Evolutionary conservation across 2,888 invertebrate species (phyloP), one percentile per base, ranked within the genome.

Genomic region (Tenthredo scrophulariae): DNA sequence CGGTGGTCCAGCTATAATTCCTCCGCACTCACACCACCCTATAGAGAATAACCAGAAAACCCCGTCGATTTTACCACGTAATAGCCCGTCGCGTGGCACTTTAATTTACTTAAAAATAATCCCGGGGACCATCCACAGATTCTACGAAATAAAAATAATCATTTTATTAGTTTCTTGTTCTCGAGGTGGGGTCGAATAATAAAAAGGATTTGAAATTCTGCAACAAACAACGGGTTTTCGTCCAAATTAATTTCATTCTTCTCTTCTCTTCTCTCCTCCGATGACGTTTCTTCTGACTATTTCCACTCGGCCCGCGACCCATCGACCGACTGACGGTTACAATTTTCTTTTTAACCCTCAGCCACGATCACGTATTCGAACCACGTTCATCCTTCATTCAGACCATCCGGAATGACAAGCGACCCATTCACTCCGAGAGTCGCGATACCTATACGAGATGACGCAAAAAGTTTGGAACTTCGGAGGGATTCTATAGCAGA

Each of bases 321-420:
- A 67, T 46, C 83, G 67, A 83, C 83, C 83, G 83, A 70, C 43
- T 67, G 83, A 83, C 83, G 67, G 37, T 46, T 40, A 50, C 43
- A 46, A n/a, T 22, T 22, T 70, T 29, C 80, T 62, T 65, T 65
- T 80, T 46, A 58, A 67, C 46, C 40, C 43, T 70, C 83, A 50
- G 67, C 67, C 46, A 18, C 67, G 67, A 83, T 83, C 67, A 46
- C 82, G 65, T 46, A 83, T 83, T 67, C 83, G 46, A 46, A n/a
- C 29, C 83, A 83, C 84, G 85, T 85, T 86, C 84, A 80, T 84
- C 85, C 85, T 85, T 74, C 86, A 85, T 86, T 85, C 84, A 85
- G 74, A 43, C 72, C 26, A 54, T 22, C 67, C 67, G 5, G 40
- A 65, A 37, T 22, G 80, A 62, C 80, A 40, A 62, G 37, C 40